Conservation (phyloP, 2,113 vertebrate species). For the Tricholaema leucomelas region DNA sequence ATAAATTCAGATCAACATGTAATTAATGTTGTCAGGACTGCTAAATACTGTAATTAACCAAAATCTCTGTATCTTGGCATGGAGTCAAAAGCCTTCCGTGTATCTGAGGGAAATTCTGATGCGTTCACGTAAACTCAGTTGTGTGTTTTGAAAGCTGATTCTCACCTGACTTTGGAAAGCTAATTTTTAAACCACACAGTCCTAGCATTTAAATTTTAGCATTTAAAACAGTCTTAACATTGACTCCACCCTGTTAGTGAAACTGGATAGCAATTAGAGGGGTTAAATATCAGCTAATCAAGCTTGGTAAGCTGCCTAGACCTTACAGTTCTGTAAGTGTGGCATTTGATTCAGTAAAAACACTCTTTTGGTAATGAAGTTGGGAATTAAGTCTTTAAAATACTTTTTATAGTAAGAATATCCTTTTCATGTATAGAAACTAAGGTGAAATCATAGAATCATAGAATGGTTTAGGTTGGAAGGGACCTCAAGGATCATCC, state of each 20-base stretch:
- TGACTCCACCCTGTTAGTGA: background rate
- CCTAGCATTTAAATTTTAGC: too few species aligned
- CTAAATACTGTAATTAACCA: background rate
- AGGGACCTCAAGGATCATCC: too few species aligned
- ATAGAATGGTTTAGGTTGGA: too few species aligned
- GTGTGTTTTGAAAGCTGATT: background rate
- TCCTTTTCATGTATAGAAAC: background rate
- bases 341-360: background rate
- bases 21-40: background rate
- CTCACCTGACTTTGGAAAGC: background rate
- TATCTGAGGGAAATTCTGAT: background rate
- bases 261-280: background rate
- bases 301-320: background rate
- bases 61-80: rapidly evolving
- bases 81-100: background rate
- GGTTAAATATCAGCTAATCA: background rate
- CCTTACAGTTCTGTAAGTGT: background rate
- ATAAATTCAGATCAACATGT: background rate
- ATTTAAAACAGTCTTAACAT: background rate
- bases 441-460: background rate
- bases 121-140: background rate
- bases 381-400: background rate
- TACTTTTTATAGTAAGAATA: background rate
- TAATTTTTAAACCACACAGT: too few species aligned
- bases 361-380: background rate